phyloP scores from a whole-genome alignment of 2,888 invertebrate genomes.

The Hedychridium roseum region DNA sequence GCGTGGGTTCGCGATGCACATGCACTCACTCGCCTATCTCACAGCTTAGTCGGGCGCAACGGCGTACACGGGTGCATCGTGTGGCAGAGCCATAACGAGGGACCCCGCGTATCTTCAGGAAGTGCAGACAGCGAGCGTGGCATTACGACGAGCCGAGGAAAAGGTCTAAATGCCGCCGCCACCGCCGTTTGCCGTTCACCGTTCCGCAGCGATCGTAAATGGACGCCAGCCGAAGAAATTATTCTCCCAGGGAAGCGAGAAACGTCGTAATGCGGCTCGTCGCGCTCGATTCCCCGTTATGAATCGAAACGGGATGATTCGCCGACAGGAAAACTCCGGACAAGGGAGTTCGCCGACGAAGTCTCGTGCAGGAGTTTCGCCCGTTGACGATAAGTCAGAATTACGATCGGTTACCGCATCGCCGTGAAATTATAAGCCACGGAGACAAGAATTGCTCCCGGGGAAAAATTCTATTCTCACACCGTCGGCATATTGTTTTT shows the following conservation, averaged over 20 bases:
- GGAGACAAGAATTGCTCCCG: no score
- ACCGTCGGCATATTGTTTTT: no score
- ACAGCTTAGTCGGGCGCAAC: background rate
- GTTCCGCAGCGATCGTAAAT: slow-evolving; percentile 1
- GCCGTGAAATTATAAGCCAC: no score
- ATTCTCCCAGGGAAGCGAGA: slow-evolving; percentile 28
- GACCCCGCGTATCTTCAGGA: slow-evolving; percentile 15
- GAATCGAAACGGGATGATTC: no score
- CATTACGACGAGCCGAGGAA: slow-evolving; percentile 13
- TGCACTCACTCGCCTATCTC: background rate
- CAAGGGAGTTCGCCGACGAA: no score
- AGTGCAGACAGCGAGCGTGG: slow-evolving; percentile 17
- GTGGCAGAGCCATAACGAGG: slow-evolving; percentile 1
- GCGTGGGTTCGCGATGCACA: background rate
- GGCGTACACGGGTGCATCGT: background rate
- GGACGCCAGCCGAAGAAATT: slow-evolving; percentile 16
- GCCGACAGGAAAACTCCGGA: no score
- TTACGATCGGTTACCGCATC: no score
- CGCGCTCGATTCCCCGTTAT: no score
- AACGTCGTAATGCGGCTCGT: no score
- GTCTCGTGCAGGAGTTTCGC: no score
- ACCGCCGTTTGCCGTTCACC: slow-evolving; percentile 7
- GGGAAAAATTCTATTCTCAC: no score
- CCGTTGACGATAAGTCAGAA: no score
- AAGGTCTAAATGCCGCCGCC: slow-evolving; percentile 16